Evolutionary conservation across 2,888 invertebrate genomes (phyloP), one percentile per base, ranked within the genome.

Genomic region (Cryptocephalus moraei): DNA sequence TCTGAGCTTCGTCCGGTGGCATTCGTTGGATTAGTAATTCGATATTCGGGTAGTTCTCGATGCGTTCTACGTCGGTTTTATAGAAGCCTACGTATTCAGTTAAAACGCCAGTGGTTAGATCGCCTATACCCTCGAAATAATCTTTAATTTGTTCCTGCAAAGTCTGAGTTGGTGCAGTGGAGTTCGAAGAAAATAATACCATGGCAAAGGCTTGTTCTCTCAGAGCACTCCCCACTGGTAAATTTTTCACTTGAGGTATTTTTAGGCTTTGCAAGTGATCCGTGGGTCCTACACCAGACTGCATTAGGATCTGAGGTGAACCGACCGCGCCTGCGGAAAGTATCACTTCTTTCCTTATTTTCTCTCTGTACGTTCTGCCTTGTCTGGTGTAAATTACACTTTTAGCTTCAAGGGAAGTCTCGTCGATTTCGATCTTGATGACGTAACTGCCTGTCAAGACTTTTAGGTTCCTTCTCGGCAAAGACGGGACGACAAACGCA

Each of bases 241-340:
- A n/a, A n/a, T n/a, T n/a, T n/a, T n/a, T n/a, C n/a, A n/a, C n/a
- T n/a, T n/a, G n/a, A n/a, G n/a, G n/a, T n/a, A n/a, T n/a, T n/a
- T n/a, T n/a, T n/a, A n/a, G n/a, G n/a, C n/a, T n/a, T n/a, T n/a
- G n/a, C n/a, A n/a, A n/a, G n/a, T n/a, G n/a, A n/a, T n/a, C n/a
- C n/a, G n/a, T n/a, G n/a, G n/a, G n/a, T n/a, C n/a, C n/a, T n/a
- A n/a, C n/a, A n/a, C n/a, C n/a, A n/a, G n/a, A n/a, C n/a, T n/a
- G n/a, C 84, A 90, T 82, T 41, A 92, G 67, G 9, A 91, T 67
- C 64, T 91, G 90, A 0, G 91, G 87, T 1, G 88, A 85, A 50
- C 85, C 86, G 31, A 91, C 80, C 1, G 84, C 72, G 6, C 91
- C 91, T 0, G 87, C n/a, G n/a, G n/a, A n/a, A n/a, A n/a, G n/a